phyloP scores from a whole-genome alignment of 2,113 vertebrate genomes.

The Hyla sarda region DNA sequence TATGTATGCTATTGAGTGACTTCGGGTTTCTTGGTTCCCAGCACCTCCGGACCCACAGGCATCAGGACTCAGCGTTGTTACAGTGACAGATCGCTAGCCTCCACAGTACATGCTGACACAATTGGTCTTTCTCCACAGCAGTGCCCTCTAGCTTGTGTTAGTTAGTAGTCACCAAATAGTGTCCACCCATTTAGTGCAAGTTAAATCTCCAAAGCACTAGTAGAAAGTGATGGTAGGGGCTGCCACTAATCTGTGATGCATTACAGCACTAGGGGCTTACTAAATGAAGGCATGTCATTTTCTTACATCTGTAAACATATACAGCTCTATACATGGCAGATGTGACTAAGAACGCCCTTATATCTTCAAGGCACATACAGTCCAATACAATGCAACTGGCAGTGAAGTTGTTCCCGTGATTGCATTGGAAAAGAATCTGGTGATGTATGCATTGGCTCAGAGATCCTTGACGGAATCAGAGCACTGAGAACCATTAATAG shows the following conservation, averaged over 20 bases:
- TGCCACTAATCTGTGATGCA: not conserved
- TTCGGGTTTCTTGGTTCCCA: too few species aligned
- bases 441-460: conserved; percentile 19
- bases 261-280: not conserved
- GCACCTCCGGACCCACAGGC: too few species aligned
- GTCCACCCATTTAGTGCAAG: not conserved
- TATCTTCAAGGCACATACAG: not conserved
- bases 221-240: not conserved
- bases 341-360: not conserved
- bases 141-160: too few species aligned
- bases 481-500: conserved; percentile 10
- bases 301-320: not conserved
- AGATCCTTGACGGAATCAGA: not conserved
- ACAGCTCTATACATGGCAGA: not conserved
- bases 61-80: too few species aligned
- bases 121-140: too few species aligned
- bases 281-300: not conserved
- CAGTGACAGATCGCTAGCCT: too few species aligned
- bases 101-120: too few species aligned
- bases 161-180: not conserved
- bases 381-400: not conserved
- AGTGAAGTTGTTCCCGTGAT: not conserved
- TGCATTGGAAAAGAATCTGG: conserved; percentile 24
- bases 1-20: too few species aligned
- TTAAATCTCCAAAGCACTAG: not conserved